These are phyloP conservation scores for Drosophila nannoptera DNA, from an alignment of 1,140 invertebrate species.

Conservation along the genomic window DNA sequence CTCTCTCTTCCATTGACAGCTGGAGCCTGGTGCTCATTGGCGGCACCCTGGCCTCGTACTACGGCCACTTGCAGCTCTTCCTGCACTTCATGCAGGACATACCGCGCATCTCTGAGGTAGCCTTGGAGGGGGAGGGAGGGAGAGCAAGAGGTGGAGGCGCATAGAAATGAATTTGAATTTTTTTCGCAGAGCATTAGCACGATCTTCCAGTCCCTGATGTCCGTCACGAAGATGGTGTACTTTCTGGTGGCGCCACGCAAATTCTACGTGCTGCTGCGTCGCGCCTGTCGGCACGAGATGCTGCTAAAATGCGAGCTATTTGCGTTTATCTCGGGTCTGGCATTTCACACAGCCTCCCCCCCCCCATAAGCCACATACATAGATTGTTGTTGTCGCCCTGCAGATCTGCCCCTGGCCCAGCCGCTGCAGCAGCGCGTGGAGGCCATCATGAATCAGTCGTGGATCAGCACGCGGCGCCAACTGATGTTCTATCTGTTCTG, in stretches of 20 bases:
- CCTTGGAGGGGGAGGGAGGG: no score
- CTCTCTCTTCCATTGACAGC: slow-evolving; percentile 9
- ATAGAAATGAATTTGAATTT: slow-evolving; percentile 28
- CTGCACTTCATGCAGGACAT: slow-evolving; percentile 49
- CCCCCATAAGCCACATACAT: not conserved
- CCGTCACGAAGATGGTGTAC: slow-evolving; percentile 64
- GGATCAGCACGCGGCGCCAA: slow-evolving; percentile 59
- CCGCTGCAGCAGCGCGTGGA: slow-evolving; percentile 43
- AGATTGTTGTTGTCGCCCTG: not conserved
- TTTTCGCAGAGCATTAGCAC: slow-evolving; percentile 54
- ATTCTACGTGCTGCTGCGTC: slow-evolving; percentile 48
- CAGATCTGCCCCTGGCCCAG: slow-evolving; percentile 50
- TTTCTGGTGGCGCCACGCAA: slow-evolving; percentile 49
- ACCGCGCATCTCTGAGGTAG: slow-evolving; percentile 36
- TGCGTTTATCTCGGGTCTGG: slow-evolving; percentile 45
- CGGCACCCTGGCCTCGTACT: slow-evolving; percentile 51
- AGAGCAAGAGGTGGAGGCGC: not conserved
- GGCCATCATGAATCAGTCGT: slow-evolving; percentile 46
- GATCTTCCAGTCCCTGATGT: slow-evolving; percentile 56
- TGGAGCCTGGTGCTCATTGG: slow-evolving; percentile 57
- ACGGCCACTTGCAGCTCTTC: slow-evolving; percentile 64
- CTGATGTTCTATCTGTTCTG: slow-evolving; percentile 54
- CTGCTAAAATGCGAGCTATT: slow-evolving; percentile 63
- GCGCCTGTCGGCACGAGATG: slow-evolving; percentile 52
- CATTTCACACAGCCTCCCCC: not conserved